Evolutionary conservation across 2,797 vertebrate species (phyloP).

Genomic region (Denticeps clupeoides): DNA sequence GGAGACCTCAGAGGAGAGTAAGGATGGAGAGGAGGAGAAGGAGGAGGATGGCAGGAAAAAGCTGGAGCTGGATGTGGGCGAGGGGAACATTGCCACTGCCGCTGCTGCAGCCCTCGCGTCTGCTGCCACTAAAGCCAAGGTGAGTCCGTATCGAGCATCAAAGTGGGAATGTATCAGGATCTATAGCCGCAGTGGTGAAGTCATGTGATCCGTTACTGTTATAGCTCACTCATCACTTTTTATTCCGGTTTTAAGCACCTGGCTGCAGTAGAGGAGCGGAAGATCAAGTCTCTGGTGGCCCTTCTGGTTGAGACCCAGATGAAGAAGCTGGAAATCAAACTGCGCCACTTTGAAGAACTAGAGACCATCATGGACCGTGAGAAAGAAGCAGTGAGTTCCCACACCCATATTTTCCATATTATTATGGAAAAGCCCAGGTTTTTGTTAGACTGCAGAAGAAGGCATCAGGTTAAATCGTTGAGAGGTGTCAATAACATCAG

Average conservation of each 20-base stretch:
- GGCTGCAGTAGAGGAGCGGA: constrained; percentile 89
- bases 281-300: constrained; percentile 95
- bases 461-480: no score
- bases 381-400: constrained; percentile 84
- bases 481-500: no score
- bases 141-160: constrained; percentile 26
- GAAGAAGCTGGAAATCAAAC: constrained; percentile 98
- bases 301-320: constrained; percentile 95
- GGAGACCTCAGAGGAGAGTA: constrained; percentile 69
- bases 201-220: background rate
- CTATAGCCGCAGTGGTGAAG: background rate
- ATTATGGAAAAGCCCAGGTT: no score
- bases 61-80: constrained; percentile 82
- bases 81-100: constrained; percentile 91
- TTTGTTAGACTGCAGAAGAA: no score
- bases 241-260: no score
- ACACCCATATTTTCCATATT: background rate
- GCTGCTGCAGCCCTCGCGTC: constrained; percentile 92
- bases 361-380: constrained; percentile 98
- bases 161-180: background rate
- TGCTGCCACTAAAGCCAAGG: constrained; percentile 97
- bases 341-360: constrained; percentile 92
- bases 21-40: constrained; percentile 67
- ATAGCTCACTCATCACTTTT: no score
- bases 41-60: constrained; percentile 73